Conservation (phyloP, 2,113 vertebrate genomes). For the Lepisosteus oculatus region DNA sequence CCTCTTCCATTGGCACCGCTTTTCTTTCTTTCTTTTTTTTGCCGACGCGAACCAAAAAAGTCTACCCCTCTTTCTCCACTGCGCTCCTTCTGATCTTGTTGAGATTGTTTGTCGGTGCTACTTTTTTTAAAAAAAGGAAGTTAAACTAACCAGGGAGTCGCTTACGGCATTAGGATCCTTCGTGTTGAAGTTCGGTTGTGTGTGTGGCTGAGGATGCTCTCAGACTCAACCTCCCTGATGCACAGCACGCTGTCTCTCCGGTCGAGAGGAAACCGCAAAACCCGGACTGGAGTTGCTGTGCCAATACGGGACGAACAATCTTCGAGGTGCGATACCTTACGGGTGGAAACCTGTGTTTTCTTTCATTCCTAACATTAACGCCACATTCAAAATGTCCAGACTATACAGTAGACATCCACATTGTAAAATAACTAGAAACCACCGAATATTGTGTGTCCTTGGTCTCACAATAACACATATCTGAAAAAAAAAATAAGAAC, state of each 20-base stretch:
- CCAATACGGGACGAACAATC: no score
- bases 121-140: not conserved
- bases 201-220: constrained; percentile 39
- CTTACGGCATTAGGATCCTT: constrained; percentile 8
- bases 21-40: constrained; percentile 8
- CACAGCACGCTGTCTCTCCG: constrained; percentile 29
- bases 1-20: constrained; percentile 32
- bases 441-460: no score
- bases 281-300: constrained; percentile 29
- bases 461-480: no score
- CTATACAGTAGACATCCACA: not conserved
- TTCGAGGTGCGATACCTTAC: no score
- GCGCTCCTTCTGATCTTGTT: no score
- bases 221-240: constrained; percentile 30
- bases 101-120: no score
- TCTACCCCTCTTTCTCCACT: no score
- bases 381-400: not conserved
- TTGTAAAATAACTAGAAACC: no score
- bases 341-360: no score
- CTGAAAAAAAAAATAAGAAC: no score
- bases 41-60: not conserved
- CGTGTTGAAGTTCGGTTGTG: constrained; percentile 18
- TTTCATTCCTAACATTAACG: no score
- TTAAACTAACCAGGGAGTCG: not conserved
- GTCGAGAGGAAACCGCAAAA: constrained; percentile 32